phyloP scores from a whole-genome alignment of 2,113 vertebrate genomes.

The Nesoenas mayeri region DNA sequence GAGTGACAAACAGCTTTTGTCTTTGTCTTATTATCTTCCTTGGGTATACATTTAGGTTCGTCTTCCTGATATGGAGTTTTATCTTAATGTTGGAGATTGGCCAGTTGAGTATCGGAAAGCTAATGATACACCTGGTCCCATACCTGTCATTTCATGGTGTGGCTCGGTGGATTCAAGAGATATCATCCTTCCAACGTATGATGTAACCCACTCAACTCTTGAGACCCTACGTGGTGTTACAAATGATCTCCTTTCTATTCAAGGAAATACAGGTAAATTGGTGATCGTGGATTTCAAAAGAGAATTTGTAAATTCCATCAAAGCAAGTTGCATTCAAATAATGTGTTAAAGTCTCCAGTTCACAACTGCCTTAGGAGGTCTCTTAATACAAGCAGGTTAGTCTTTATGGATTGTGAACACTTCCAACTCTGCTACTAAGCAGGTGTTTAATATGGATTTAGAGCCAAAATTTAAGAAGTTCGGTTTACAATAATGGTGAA shows the following conservation, averaged over 20 bases:
- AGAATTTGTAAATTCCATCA: neutral
- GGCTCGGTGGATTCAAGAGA: conserved; percentile 88
- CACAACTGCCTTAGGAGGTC: neutral
- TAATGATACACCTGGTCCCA: conserved; percentile 77
- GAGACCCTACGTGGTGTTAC: conserved; percentile 91
- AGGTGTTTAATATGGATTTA: neutral
- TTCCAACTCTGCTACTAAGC: neutral
- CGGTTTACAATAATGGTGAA: neutral
- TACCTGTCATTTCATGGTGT: conserved; percentile 93
- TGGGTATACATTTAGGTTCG: conserved; percentile 73
- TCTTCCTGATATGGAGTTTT: conserved; percentile 90
- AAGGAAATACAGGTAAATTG: conserved; percentile 89
- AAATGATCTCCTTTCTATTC: conserved; percentile 92
- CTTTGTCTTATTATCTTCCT: neutral
- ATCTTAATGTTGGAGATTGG: conserved; percentile 94
- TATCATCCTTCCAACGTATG: conserved; percentile 90
- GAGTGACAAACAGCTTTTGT: neutral
- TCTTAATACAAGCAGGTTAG: neutral
- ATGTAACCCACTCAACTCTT: conserved; percentile 90
- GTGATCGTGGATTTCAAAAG: neutral
- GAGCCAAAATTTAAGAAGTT: neutral
- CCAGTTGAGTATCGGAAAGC: conserved; percentile 83
- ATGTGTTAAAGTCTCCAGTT: neutral
- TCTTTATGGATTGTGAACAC: neutral
- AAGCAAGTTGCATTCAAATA: neutral